Percentiles rank a stretch among this genome's conserved stretches.
These are phyloP conservation scores for Phymastichus coffea DNA, from an alignment of 1,140 invertebrate genomes.

Conservation along the genomic window DNA sequence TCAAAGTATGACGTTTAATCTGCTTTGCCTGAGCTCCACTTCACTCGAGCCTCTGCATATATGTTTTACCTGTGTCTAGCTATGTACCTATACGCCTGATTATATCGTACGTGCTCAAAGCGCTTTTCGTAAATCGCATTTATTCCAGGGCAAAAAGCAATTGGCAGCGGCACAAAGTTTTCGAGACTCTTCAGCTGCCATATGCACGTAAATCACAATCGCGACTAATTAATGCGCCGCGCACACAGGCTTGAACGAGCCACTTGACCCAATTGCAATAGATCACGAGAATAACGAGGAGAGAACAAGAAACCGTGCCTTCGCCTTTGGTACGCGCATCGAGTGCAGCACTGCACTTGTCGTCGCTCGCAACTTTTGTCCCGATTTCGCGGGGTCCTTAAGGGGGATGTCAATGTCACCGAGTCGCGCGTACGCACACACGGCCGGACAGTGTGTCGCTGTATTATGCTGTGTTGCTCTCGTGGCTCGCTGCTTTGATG, in stretches of 20 bases:
- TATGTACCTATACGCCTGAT: too few species aligned
- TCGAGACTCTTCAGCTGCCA: not conserved
- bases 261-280: slow-evolving; percentile 36
- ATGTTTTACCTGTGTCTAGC: too few species aligned
- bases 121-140: not conserved
- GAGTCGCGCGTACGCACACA: not conserved
- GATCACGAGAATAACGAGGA: slow-evolving; percentile 1
- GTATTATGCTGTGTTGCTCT: not conserved
- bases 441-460: too few species aligned
- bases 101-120: too few species aligned
- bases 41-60: too few species aligned
- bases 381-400: slow-evolving; percentile 1
- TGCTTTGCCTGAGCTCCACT: not conserved
- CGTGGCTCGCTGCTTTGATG: too few species aligned
- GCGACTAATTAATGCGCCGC: slow-evolving; percentile 23
- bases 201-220: slow-evolving; percentile 20
- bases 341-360: too few species aligned
- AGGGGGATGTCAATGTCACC: slow-evolving; percentile 19
- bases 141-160: slow-evolving; percentile 6
- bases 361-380: slow-evolving; percentile 6
- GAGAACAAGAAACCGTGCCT: not conserved
- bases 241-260: slow-evolving; percentile 28
- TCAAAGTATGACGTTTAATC: slow-evolving; percentile 22
- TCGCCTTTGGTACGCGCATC: too few species aligned
- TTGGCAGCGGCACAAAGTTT: not conserved